Conservation (phyloP, 2,113 vertebrate genomes). For the Peucedramus taeniatus region DNA sequence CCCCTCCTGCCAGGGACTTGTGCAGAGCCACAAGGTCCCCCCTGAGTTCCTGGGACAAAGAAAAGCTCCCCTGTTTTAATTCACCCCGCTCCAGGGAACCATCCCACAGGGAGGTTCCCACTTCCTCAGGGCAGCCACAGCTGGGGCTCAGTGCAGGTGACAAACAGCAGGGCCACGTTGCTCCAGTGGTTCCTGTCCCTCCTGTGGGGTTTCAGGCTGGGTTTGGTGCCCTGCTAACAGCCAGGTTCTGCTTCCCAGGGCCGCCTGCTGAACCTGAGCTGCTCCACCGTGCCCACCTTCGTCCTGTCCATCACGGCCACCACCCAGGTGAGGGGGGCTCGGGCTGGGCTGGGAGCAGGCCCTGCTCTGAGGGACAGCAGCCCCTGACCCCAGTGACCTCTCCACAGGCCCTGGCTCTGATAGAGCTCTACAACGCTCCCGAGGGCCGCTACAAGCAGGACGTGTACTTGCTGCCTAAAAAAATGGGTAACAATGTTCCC, state of each 20-base stretch:
- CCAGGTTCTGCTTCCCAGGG: constrained; percentile 48
- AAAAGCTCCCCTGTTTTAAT: neutral
- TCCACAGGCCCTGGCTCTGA: constrained; percentile 63
- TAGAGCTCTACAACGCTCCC: constrained; percentile 94
- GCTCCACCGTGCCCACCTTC: constrained; percentile 96
- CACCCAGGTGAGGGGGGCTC: constrained; percentile 79
- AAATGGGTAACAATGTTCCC: constrained; percentile 79
- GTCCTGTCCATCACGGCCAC: constrained; percentile 97
- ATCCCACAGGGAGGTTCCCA: neutral
- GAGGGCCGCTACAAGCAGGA: constrained; percentile 98
- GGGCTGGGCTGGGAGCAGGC: neutral
- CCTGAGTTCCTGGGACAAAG: fast-evolving
- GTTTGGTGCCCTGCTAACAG: fast-evolving
- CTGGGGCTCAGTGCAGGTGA: fast-evolving
- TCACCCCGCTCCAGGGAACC: neutral
- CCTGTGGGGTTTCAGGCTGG: fast-evolving
- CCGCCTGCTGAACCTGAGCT: constrained; percentile 91
- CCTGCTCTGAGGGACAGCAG: neutral
- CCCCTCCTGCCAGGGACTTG: neutral
- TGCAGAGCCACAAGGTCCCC: neutral
- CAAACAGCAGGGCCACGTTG: fast-evolving
- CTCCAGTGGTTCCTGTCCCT: fast-evolving
- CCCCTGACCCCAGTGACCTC: neutral
- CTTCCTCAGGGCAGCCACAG: fast-evolving
- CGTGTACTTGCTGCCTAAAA: constrained; percentile 97